These are phyloP conservation scores for Epinephelus fuscoguttatus DNA, from an alignment of 2,113 vertebrate species.

Conservation along the genomic window DNA sequence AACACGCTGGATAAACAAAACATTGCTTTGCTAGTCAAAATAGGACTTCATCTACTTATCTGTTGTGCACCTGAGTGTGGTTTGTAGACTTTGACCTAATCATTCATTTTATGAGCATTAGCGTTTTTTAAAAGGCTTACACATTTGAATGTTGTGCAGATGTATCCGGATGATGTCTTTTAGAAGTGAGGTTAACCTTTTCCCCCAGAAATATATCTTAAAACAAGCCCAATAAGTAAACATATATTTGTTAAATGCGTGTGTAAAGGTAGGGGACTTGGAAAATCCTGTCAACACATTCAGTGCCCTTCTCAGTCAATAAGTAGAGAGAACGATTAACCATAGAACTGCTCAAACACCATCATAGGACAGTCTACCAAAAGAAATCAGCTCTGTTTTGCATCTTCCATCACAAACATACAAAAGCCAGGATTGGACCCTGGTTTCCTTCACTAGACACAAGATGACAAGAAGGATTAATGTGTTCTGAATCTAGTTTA, in stretches of 20 bases:
- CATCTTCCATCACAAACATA: not conserved
- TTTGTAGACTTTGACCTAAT: not conserved
- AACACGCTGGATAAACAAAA: constrained; percentile 9
- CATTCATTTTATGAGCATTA: not conserved
- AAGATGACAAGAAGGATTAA: not conserved
- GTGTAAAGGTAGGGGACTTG: not conserved
- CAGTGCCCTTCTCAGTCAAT: not conserved
- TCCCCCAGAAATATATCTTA: not conserved
- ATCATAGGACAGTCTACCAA: not conserved
- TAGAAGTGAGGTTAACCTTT: not conserved
- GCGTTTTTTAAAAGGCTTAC: not conserved
- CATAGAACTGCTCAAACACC: not conserved
- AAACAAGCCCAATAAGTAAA: not conserved
- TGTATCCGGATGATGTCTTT: not conserved
- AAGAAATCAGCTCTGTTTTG: not conserved
- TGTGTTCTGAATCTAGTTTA: not conserved
- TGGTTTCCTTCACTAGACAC: not conserved
- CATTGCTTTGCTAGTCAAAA: constrained; percentile 59
- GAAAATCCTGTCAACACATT: not conserved
- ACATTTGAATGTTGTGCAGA: not conserved
- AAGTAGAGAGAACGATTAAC: not conserved
- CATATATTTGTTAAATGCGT: not conserved
- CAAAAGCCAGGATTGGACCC: not conserved
- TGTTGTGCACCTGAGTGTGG: not conserved
- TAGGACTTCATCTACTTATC: not conserved